A percentile compares a stretch with the other conserved stretches of the same genome.
These are phyloP conservation scores for Coleophora flavipennella DNA, from an alignment of 2,888 invertebrate genomes.

Conservation along the genomic window DNA sequence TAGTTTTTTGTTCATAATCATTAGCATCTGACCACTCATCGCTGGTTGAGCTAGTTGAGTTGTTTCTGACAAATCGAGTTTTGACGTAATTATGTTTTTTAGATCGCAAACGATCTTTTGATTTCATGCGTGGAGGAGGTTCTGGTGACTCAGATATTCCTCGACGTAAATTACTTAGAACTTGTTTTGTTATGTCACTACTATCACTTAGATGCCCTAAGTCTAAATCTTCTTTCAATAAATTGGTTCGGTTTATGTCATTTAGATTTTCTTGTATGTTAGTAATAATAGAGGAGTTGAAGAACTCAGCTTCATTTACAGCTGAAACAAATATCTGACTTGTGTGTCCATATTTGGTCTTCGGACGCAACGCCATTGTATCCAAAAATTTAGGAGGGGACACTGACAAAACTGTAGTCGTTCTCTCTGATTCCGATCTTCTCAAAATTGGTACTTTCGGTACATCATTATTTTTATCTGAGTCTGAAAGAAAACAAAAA, in stretches of 20 bases:
- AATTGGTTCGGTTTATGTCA: slow-evolving; percentile 8
- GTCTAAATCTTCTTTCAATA: slow-evolving; percentile 32
- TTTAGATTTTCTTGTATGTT: slow-evolving; percentile 14
- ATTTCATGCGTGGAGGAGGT: slow-evolving; percentile 59
- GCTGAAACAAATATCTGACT: slow-evolving; percentile 75
- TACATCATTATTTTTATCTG: slow-evolving; percentile 55
- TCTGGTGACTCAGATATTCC: slow-evolving; percentile 62
- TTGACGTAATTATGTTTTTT: slow-evolving; percentile 67
- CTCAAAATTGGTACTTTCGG: slow-evolving; percentile 55
- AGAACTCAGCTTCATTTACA: slow-evolving; percentile 36
- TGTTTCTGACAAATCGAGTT: slow-evolving; percentile 60
- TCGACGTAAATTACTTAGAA: slow-evolving; percentile 50
- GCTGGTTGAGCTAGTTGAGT: slow-evolving; percentile 61
- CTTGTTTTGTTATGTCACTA: slow-evolving; percentile 57
- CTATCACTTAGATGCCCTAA: slow-evolving; percentile 55
- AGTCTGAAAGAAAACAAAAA: too few species aligned
- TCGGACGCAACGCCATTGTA: slow-evolving; percentile 86
- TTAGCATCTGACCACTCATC: slow-evolving; percentile 68
- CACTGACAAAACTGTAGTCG: slow-evolving; percentile 47
- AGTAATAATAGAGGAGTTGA: slow-evolving; percentile 1
- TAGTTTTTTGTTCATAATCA: slow-evolving; percentile 60
- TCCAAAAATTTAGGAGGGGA: slow-evolving; percentile 79
- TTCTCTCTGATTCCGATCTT: slow-evolving; percentile 62
- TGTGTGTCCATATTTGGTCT: slow-evolving; percentile 73
- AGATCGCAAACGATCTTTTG: slow-evolving; percentile 46